Base-by-base conservation (phyloP, 2,888 invertebrate species). In the Cheilosia soror region DNA sequence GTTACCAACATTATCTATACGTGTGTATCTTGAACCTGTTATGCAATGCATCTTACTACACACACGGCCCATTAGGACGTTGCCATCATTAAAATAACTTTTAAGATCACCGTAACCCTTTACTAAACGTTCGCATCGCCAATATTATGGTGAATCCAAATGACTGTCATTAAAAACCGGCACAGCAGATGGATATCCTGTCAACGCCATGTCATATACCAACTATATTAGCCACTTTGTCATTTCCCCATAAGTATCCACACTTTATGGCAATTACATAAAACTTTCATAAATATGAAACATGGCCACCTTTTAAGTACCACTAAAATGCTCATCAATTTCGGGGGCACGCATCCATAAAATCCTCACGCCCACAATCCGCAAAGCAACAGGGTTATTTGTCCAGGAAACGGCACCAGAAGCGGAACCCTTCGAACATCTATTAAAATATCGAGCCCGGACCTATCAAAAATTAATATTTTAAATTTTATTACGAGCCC, bases 391-490 rank as follows among this genome's bases (percentile, higher is more conserved):
- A 55, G 66, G 51, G 29, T 51, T 72, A 77, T 71, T 77, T 66
- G 60, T 20, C 31, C 40, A 29, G 58, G 44, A 51, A 27, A 68
- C 51, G 9, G 29, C 15, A n/a, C 9, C 2, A 33, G 9, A 33
- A 37, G n/a, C n/a, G 27, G 11, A 44, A 29, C 37, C 31, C n/a
- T 20, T n/a, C 27, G 31, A 58, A 29, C 42, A 53, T 60, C 66
- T 42, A 71, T 72, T 77, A 65, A 72, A 73, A 55, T 44, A 40
- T 9, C 42, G 40, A 71, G 55, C 5, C 62, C 53, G 68, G 68
- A 62, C 72, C 72, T 58, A 83, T 78, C 75, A 73, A 78, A 83
- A 73, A 83, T 79, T 83, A 78, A 83, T 83, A 73, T 63, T 79
- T 73, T 63, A 68, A 73, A 83, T 68, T 69, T 78, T 68, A 83